These are phyloP conservation scores for Tetrax tetrax DNA, from an alignment of 2,113 vertebrate genomes.

Conservation along the genomic window DNA sequence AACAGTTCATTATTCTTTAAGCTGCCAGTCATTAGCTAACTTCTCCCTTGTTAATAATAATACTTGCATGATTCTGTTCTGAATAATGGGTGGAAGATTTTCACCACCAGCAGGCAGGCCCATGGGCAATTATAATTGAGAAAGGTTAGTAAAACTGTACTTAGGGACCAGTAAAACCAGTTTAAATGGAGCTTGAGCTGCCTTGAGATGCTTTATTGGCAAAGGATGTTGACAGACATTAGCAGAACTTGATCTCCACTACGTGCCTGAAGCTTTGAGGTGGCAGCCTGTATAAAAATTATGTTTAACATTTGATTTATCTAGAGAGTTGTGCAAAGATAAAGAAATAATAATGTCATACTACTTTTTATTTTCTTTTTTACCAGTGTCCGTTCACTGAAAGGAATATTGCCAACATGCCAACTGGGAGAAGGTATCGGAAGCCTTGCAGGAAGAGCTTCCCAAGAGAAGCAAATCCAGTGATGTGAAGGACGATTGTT, in stretches of 20 bases:
- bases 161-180: not conserved
- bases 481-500: not conserved
- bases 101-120: not conserved
- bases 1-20: conserved; percentile 21
- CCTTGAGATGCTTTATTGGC: not conserved
- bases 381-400: not conserved
- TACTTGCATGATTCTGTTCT: not conserved
- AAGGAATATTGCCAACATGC: not conserved
- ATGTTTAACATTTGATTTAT: not conserved
- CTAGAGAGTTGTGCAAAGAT: not conserved
- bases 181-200: not conserved
- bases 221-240: not conserved
- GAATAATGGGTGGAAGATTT: conserved; percentile 4
- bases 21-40: conserved; percentile 32
- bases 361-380: not conserved
- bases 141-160: not conserved
- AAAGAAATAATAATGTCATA: not conserved
- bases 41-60: conserved; percentile 36
- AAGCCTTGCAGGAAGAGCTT: not conserved
- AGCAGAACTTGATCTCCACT: not conserved
- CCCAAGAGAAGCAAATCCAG: not conserved
- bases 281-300: not conserved
- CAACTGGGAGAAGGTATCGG: not conserved
- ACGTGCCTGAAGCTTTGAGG: not conserved
- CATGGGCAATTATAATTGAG: not conserved